Evolutionary conservation across 1,140 invertebrate genomes (phyloP), one percentile per base, ranked within the genome.

Genomic region (Colletes gigas): DNA sequence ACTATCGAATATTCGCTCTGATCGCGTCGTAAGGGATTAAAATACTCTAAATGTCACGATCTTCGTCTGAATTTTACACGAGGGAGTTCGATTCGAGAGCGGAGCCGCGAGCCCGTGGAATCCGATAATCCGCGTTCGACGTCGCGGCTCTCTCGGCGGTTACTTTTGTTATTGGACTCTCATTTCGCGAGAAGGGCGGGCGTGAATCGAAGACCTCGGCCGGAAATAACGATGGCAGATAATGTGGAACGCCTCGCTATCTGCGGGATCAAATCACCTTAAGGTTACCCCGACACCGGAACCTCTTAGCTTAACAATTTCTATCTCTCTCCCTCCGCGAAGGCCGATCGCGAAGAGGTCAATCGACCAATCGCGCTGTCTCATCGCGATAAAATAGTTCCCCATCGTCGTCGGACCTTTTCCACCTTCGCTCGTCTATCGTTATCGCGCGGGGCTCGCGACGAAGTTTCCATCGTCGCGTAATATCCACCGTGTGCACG

Each of bases 181-280:
- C 76, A 76, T 83, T 79, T 78, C 47, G 83, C 83, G 83, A 74
- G 75, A 76, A 77, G 79, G 72, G 80, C 66, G 72, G 69, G 79
- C 74, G 74, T 82, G 73, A 85, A 82, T 84, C 82, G 84, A 88
- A 86, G 81, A 86, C 85, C 82, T 81, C 76, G 79, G 78, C 83
- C 89, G 92, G 88, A 90, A 91, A 90, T 91, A 91, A 90, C 87
- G 90, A 90, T 91, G 81, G 62, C 70, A 89, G 89, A 91, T 91
- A 90, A 83, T 83, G 77, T 50, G 78, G 60, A 79, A 73, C 82
- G 83, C 69, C 79, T 69, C 78, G 83, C 84, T 90, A 91, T 91
- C 89, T 84, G 78, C 69, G 69, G 83, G 89, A 92, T 92, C 86
- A 88, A 91, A 93, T 92, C 89, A 90, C 81, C 86, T 89, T 84